phyloP scores from a whole-genome alignment of 2,888 invertebrate species.

The Adineta ricciae region DNA sequence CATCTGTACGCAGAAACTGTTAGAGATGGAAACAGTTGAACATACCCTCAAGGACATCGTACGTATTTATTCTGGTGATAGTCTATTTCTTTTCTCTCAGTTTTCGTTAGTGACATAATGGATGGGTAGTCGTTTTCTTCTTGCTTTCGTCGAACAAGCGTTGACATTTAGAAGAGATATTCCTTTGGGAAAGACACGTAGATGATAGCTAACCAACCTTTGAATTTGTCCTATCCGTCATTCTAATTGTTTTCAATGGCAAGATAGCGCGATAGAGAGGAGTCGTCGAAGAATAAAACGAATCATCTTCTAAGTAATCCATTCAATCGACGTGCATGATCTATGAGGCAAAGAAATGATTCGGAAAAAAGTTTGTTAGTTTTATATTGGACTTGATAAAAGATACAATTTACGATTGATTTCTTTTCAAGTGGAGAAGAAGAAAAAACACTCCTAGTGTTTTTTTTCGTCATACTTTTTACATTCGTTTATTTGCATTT shows the following conservation, averaged over 20 bases:
- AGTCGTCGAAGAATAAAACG: background rate
- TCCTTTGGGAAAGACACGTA: background rate
- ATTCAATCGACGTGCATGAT: background rate
- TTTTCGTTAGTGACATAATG: background rate
- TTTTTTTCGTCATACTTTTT: background rate
- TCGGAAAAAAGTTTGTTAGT: background rate
- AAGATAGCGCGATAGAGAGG: no score
- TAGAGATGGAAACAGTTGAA: background rate
- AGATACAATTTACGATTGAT: background rate
- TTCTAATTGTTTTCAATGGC: background rate
- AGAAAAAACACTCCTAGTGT: background rate
- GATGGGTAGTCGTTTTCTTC: background rate
- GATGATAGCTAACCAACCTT: background rate
- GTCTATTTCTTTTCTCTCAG: background rate
- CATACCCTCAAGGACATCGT: background rate
- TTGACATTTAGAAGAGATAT: background rate
- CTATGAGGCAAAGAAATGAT: background rate
- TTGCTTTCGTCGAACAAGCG: background rate
- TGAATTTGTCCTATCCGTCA: background rate
- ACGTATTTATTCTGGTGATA: background rate
- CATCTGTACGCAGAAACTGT: background rate
- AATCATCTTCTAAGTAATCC: background rate
- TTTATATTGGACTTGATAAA: background rate
- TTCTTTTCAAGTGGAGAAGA: background rate
- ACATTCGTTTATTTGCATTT: background rate